phyloP scores from a whole-genome alignment of 2,888 invertebrate genomes.

The Lamellibrachia satsuma region DNA sequence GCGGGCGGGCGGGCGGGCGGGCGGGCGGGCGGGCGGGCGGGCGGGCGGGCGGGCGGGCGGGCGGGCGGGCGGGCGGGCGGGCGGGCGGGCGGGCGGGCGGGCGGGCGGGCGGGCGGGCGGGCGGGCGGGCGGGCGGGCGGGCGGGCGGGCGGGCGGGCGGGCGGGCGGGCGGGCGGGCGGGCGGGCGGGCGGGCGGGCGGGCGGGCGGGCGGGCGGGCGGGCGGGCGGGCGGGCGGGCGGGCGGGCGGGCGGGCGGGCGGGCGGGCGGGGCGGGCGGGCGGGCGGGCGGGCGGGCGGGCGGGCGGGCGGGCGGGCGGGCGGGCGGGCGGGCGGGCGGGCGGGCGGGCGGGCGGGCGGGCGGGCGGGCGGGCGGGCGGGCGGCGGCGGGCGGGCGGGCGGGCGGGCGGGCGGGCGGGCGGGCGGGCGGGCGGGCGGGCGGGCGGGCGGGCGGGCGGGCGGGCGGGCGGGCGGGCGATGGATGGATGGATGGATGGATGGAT shows the following conservation, averaged over 20 bases:
- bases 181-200: no score
- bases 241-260: not conserved
- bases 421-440: not conserved
- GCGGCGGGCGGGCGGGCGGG: not conserved
- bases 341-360: not conserved
- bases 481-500: not conserved
- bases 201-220: no score
- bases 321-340: not conserved
- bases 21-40: no score
- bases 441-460: not conserved
- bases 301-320: not conserved
- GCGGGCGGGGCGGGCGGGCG: not conserved
- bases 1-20: no score
- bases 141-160: no score
- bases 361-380: not conserved
- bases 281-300: not conserved
- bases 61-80: no score
- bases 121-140: no score
- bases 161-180: no score
- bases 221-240: no score
- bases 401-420: not conserved
- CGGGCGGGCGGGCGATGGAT: constrained; percentile 8
- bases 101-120: no score
- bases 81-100: no score
- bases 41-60: no score